Evolutionary conservation across 2,888 invertebrate genomes (phyloP), one percentile per base, ranked within the genome.

Genomic region (Drosophila seclusa): DNA sequence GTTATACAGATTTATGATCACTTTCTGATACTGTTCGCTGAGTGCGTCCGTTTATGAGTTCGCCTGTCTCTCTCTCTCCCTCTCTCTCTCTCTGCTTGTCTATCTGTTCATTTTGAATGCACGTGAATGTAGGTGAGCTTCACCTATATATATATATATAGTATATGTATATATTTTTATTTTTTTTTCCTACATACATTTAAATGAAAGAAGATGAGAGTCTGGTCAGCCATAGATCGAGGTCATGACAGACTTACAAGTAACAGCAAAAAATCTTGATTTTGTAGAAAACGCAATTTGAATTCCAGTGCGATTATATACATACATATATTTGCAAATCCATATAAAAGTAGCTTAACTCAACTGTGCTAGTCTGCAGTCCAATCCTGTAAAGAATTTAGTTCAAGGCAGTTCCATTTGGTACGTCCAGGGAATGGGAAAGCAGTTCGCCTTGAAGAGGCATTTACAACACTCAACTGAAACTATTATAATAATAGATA

Each of bases 1-100:
- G 83, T 84, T 84, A 86, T 78, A 73, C 73, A 86, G 86, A 86
- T 80, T 86, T 86, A 86, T 83, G 87, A 84, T 88, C 86, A 83
- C 85, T 83, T 71, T 83, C 76, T 85, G 88, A 84, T 87, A 83
- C 83, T 68, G 53, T 78, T 68, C 61, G 52, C 64, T 70, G 62
- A 69, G 49, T 73, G 74, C 62, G 74, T 63, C 42, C 60, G 62
- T 48, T 38, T 54, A 48, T 52, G 52, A 55, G 16, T 24, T 21
- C 31, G 32, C 24, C 49, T 21, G 27, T 2, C 31, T 11, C 21
- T 11, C n/a, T 11, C 11, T 16, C 29, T 16, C 54, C 4, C 13
- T n/a, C 21, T 27, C 29, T 27, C 49, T 7, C 31, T 2, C 31
- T 21, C 10, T 7, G 59, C 40, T 53, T n/a, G 40, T 50, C 49